phyloP scores from a whole-genome alignment of 2,888 invertebrate species.

The Trissolcus brochymenae region DNA sequence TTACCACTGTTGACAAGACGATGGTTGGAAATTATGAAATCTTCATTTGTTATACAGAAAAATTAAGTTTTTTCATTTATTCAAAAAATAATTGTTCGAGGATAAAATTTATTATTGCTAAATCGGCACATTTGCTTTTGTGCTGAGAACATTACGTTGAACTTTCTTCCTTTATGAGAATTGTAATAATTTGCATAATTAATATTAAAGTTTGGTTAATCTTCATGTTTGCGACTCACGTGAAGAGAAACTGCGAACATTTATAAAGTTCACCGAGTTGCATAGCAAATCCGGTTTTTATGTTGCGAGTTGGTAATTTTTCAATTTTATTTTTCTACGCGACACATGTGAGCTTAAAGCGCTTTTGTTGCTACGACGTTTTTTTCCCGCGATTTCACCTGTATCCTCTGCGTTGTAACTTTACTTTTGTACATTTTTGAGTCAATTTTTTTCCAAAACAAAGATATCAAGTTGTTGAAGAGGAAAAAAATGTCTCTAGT shows the following conservation, averaged over 20 bases:
- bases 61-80: too few species aligned
- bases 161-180: not conserved
- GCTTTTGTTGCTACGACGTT: slow-evolving; percentile 36
- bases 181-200: too few species aligned
- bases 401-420: slow-evolving; percentile 24
- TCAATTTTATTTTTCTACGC: slow-evolving; percentile 33
- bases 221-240: slow-evolving; percentile 5
- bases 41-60: too few species aligned
- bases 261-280: slow-evolving; percentile 24
- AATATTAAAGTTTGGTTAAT: slow-evolving; percentile 6
- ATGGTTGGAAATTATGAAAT: too few species aligned
- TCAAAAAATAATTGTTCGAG: too few species aligned
- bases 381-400: slow-evolving; percentile 38
- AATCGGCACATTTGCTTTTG: too few species aligned
- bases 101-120: too few species aligned
- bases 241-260: slow-evolving; percentile 8
- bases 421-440: slow-evolving; percentile 41
- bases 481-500: slow-evolving; percentile 29
- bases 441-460: slow-evolving; percentile 30
- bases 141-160: not conserved
- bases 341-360: slow-evolving; percentile 33
- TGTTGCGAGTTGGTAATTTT: slow-evolving; percentile 32
- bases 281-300: slow-evolving; percentile 23
- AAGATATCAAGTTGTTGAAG: slow-evolving; percentile 38
- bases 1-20: too few species aligned